Base-by-base conservation (phyloP, 2,888 invertebrate species). In the Leucania comma region DNA sequence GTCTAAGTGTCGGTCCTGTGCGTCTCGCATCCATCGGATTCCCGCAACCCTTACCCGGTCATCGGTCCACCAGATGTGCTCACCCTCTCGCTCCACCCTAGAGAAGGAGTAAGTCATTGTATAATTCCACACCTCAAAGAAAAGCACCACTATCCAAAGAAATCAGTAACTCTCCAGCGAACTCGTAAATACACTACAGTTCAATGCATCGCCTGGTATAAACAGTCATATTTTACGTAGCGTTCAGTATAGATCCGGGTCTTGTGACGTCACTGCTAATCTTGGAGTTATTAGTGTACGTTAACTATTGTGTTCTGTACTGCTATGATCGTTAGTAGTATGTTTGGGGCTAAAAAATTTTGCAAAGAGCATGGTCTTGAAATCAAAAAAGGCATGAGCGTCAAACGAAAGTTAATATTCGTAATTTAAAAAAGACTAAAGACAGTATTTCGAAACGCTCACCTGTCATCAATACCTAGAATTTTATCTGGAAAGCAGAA, bases 161-260 rank as follows among this genome's bases (percentile, higher is more conserved):
- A 53, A 35, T 58, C 60, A 14, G 10, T 14, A 46, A 29, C 14
- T 70, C 74, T 29, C n/a, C 20, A 56, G 24, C 32, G 10, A 24
- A 26, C 8, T 50, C 32, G 22, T 72, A 72, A 76, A 76, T 75
- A 1, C n/a, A 26, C 10, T n/a, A 20, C 29, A 69, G 69, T 57
- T 54, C 75, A 80, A 68, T 68, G 68, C 32, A 62, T 62, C 29
- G 35, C 17, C 8, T 56, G n/a, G 3, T 42, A 22, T 58, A 75
- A 76, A 80, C 14, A 51, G 20, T n/a, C 17, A n/a, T 38, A 26
- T 50, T 76, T 62, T 46, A 46, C 42, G 9, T 32, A 22, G 35
- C n/a, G 38, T 61, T 60, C 38, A 0, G 32, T 1, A 14, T n/a
- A 53, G 76, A 77, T 80, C 80, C 75, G 75, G 75, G 60, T 59